These are phyloP conservation scores for Aegotheles bennettii DNA, from an alignment of 2,113 vertebrate species.

Conservation along the genomic window DNA sequence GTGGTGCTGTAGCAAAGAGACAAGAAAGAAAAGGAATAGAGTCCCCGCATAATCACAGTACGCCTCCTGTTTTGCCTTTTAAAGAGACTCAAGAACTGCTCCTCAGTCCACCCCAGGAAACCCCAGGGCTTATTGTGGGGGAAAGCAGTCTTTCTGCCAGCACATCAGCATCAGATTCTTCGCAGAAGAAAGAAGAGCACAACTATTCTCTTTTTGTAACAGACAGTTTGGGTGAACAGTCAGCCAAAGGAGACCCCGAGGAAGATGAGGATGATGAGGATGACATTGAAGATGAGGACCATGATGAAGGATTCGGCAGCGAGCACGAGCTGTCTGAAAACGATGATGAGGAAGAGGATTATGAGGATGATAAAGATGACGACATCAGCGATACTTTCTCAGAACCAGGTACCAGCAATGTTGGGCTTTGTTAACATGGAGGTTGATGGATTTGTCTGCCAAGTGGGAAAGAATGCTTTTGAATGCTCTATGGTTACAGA, in stretches of 20 bases:
- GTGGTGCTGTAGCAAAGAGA: slow-evolving; percentile 72
- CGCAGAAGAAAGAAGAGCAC: slow-evolving; percentile 96
- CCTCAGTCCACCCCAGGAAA: slow-evolving; percentile 70
- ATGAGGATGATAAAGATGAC: slow-evolving; percentile 92
- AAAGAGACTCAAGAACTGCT: slow-evolving; percentile 80
- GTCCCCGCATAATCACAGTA: slow-evolving; percentile 56
- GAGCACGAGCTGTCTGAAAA: slow-evolving; percentile 97
- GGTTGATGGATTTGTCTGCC: background rate
- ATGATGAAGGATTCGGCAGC: slow-evolving; percentile 96
- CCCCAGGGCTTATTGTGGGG: slow-evolving; percentile 62
- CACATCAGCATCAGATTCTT: slow-evolving; percentile 75
- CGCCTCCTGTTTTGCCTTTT: slow-evolving; percentile 73
- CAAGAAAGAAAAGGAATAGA: slow-evolving; percentile 80
- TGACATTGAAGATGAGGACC: slow-evolving; percentile 92
- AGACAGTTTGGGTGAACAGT: slow-evolving; percentile 76
- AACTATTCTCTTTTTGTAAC: slow-evolving; percentile 96
- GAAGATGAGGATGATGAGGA: slow-evolving; percentile 84
- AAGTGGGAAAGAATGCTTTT: background rate
- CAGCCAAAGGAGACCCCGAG: slow-evolving; percentile 78
- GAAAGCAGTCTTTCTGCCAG: slow-evolving; percentile 74
- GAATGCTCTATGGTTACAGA: background rate
- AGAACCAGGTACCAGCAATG: slow-evolving; percentile 84
- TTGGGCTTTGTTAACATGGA: background rate
- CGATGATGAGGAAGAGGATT: slow-evolving; percentile 88
- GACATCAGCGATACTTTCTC: slow-evolving; percentile 98